Conservation (phyloP, 2,888 invertebrate genomes). For the Bedellia somnulentella region DNA sequence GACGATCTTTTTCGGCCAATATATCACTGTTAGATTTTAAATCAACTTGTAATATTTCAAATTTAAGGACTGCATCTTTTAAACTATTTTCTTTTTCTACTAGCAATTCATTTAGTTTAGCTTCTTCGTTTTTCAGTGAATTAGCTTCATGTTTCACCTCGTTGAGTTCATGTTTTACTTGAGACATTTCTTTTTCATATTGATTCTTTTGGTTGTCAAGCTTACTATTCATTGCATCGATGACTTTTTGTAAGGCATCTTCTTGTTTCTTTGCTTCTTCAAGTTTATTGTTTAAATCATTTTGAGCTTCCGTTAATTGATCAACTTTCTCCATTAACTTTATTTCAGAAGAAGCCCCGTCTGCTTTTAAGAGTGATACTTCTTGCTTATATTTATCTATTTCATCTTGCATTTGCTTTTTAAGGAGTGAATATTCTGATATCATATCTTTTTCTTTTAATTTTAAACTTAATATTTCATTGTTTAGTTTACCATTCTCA, state of each 20-base stretch:
- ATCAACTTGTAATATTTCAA: conserved; percentile 48
- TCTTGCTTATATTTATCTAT: conserved; percentile 50
- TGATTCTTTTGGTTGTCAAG: conserved; percentile 38
- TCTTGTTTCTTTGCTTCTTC: conserved; percentile 52
- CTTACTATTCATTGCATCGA: conserved; percentile 44
- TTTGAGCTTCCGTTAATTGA: conserved; percentile 46
- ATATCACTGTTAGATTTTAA: conserved; percentile 44
- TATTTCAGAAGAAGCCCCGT: conserved; percentile 41
- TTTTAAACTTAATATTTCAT: conserved; percentile 36
- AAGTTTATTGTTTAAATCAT: conserved; percentile 46
- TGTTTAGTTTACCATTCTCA: conserved; percentile 42
- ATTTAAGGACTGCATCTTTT: conserved; percentile 38
- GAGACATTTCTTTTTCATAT: conserved; percentile 34
- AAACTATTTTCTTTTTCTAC: conserved; percentile 38
- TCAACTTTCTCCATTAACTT: conserved; percentile 54
- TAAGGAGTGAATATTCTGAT: conserved; percentile 29
- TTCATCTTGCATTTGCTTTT: conserved; percentile 40
- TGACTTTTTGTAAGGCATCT: conserved; percentile 44
- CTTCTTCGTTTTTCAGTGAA: conserved; percentile 27
- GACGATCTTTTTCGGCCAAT: conserved; percentile 47
- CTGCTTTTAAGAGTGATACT: conserved; percentile 40
- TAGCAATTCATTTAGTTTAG: conserved; percentile 19
- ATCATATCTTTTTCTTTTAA: conserved; percentile 36
- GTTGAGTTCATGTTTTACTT: conserved; percentile 27
- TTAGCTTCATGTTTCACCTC: conserved; percentile 24